phyloP scores from a whole-genome alignment of 2,113 vertebrate genomes.

The Grallaria varia region DNA sequence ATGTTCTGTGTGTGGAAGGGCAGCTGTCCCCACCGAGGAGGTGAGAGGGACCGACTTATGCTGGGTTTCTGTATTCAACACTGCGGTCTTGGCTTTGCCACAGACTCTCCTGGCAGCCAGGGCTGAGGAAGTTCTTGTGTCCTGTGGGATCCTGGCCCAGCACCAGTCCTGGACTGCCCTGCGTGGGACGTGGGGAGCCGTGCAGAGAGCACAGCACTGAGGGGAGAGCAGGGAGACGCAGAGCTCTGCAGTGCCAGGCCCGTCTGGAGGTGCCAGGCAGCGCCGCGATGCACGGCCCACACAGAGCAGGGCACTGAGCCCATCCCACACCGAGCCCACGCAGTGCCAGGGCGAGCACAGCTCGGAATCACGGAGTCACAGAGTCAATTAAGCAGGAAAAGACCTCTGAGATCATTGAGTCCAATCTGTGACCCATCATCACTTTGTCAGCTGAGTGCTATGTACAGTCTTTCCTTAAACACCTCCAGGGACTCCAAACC shows the following conservation, averaged over 20 bases:
- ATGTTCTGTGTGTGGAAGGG: fast-evolving
- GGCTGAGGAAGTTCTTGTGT: background rate
- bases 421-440: background rate
- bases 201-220: background rate
- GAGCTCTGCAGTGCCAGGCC: background rate
- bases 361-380: background rate
- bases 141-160: background rate
- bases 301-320: background rate
- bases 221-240: background rate
- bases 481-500: too few relatives aligned
- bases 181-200: background rate
- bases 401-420: background rate
- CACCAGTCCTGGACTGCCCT: background rate
- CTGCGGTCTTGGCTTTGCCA: background rate
- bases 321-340: background rate
- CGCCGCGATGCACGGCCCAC: background rate
- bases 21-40: background rate
- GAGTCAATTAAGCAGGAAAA: background rate
- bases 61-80: background rate
- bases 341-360: background rate
- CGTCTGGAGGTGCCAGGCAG: background rate
- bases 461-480: background rate
- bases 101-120: background rate
- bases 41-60: fast-evolving
- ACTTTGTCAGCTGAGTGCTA: background rate